phyloP scores from a whole-genome alignment of 2,888 invertebrate genomes.

The Himalopsyche kuldschensis region DNA sequence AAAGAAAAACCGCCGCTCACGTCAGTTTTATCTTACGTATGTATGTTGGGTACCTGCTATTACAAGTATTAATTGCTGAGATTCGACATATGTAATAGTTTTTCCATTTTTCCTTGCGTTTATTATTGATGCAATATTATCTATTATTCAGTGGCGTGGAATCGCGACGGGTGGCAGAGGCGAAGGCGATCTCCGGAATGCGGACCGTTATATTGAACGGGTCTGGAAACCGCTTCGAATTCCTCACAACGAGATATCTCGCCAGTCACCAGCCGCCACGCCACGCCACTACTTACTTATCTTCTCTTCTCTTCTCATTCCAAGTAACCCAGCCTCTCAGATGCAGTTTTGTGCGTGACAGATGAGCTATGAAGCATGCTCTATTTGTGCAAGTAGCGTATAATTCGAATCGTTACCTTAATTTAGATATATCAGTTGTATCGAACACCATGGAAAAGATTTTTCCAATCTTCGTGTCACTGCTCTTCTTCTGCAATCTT shows the following conservation, averaged over 20 bases:
- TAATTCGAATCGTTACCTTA: too few species aligned
- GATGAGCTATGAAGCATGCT: neutral
- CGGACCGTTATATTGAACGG: neutral
- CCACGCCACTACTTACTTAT: neutral
- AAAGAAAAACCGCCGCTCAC: too few species aligned
- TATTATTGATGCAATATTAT: neutral
- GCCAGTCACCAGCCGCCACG: neutral
- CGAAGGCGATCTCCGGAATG: neutral
- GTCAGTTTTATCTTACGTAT: too few species aligned
- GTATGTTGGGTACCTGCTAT: too few species aligned
- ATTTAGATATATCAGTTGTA: too few species aligned
- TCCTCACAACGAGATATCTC: slow-evolving; percentile 4
- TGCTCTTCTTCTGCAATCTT: too few species aligned
- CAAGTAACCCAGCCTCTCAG: neutral
- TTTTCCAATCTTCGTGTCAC: too few species aligned
- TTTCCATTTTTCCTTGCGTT: too few species aligned
- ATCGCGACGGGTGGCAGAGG: neutral
- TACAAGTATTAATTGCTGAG: too few species aligned
- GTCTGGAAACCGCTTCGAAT: slow-evolving; percentile 14
- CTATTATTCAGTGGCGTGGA: neutral
- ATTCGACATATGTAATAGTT: too few species aligned
- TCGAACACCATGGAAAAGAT: too few species aligned
- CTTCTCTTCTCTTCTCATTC: neutral
- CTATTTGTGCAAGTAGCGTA: too few species aligned
- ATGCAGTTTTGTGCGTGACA: neutral